Base-by-base conservation (phyloP, 2,888 invertebrate genomes). In the Andrena trimmerana region DNA sequence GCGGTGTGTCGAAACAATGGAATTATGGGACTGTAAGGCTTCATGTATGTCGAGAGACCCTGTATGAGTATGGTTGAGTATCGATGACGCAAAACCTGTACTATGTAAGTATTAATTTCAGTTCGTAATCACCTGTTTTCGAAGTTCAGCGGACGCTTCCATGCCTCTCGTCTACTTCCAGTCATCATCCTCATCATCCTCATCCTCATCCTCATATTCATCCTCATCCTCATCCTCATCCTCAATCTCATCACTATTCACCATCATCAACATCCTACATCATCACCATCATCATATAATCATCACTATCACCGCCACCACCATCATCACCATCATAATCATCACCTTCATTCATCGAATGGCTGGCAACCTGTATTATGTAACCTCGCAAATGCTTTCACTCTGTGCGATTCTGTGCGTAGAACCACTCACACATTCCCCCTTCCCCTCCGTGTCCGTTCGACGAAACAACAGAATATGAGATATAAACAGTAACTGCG, bases 91-190 rank as follows among this genome's bases (percentile, higher is more conserved):
- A 68, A 67, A 75, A 77, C 42, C 62, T 31, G 27, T 65, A 74
- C 52, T 72, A 84, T 74, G 59, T 81, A 81, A 80, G 48, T 83
- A 87, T 62, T 87, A 85, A 81, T 78, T 76, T 84, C 85, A 84
- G 72, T 68, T 84, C 81, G 85, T 87, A 86, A 65, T 86, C 86
- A 86, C 86, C 86, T 86, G 87, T 86, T 85, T 57, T 62, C 52
- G 77, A 79, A 78, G 76, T 69, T 85, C 77, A 78, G 87, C 65
- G 75, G 81, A 75, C 68, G 76, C 75, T 84, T 77, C 77, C 81
- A 72, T 80, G 85, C 31, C 70, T 86, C 74, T 84, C 74, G 81
- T 84, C 70, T 77, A 87, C 85, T 81, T 87, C 48, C 85, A 78
- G 86, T 77, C 77, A 85, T 78, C 72, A 78, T 73, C 62, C 67